Evolutionary conservation across 2,797 vertebrate species (phyloP).

Genomic region (Alosa sapidissima): DNA sequence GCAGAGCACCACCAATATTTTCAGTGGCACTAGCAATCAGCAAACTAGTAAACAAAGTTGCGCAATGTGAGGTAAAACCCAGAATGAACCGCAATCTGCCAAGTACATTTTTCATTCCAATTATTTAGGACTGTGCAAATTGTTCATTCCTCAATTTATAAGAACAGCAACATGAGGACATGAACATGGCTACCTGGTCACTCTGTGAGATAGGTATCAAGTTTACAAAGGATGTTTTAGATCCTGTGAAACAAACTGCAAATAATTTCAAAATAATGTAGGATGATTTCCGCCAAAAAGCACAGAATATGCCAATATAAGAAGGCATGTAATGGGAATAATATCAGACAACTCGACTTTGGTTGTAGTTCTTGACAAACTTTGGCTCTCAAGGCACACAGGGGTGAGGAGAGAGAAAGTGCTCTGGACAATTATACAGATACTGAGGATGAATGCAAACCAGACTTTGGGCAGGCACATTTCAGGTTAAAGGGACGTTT

Average conservation of each 20-base stretch:
- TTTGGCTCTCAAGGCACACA: background rate
- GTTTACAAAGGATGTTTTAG: background rate
- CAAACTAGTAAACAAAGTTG: background rate
- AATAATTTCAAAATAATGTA: background rate
- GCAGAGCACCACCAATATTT: background rate
- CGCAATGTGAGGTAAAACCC: background rate
- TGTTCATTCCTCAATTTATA: no score
- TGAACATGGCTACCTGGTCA: background rate
- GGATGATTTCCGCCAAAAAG: background rate
- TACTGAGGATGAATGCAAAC: background rate
- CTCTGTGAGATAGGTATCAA: background rate
- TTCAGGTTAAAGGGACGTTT: background rate
- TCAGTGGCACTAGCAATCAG: background rate
- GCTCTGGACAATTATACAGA: background rate
- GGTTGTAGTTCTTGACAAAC: slow-evolving; percentile 1
- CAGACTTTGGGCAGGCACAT: background rate
- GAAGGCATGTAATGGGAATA: background rate
- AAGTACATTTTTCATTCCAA: background rate
- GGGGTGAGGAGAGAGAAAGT: background rate
- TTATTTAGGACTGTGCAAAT: background rate
- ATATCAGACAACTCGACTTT: background rate
- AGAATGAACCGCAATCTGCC: background rate
- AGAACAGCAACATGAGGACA: background rate
- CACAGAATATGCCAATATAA: background rate
- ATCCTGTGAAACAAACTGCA: background rate